A percentile compares a stretch with the other conserved stretches of the same genome.
These are phyloP conservation scores for Aphelinus certus DNA, from an alignment of 1,140 invertebrate genomes.

Conservation along the genomic window DNA sequence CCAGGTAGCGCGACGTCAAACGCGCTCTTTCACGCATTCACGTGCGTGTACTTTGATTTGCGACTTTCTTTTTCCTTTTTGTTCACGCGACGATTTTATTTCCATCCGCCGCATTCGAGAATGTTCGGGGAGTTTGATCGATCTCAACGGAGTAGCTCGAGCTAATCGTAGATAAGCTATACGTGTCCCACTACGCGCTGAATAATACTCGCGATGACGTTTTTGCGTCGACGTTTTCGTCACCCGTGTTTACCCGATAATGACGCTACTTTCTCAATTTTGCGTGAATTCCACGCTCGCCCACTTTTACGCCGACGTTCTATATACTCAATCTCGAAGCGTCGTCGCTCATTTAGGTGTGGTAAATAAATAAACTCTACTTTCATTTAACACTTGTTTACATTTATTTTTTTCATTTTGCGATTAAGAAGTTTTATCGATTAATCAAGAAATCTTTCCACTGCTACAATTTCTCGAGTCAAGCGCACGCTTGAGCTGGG, in stretches of 20 bases:
- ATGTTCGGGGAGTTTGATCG: no score
- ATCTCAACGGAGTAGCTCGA: no score
- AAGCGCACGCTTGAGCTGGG: background rate
- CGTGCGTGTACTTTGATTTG: no score
- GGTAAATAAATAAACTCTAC: constrained; percentile 13
- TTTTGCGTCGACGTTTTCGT: constrained; percentile 7
- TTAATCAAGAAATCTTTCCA: constrained; percentile 10
- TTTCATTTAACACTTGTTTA: background rate
- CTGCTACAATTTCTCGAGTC: constrained; percentile 2
- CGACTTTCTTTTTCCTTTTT: no score
- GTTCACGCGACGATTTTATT: no score
- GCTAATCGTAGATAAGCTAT: no score
- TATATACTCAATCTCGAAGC: constrained; percentile 4
- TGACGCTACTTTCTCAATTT: constrained; percentile 3
- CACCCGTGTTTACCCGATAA: constrained; percentile 15
- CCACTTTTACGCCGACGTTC: constrained; percentile 1
- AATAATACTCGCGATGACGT: background rate
- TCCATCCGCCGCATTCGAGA: no score
- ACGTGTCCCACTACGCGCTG: no score
- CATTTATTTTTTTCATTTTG: constrained; percentile 8
- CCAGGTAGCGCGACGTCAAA: no score
- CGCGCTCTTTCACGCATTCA: no score
- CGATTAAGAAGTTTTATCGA: constrained; percentile 12
- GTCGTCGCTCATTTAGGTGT: background rate
- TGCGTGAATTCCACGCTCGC: background rate